A percentile compares a stretch with the other conserved stretches of the same genome.
phyloP scores from a whole-genome alignment of 1,140 invertebrate genomes.

The Ceratosolen solmsi region DNA sequence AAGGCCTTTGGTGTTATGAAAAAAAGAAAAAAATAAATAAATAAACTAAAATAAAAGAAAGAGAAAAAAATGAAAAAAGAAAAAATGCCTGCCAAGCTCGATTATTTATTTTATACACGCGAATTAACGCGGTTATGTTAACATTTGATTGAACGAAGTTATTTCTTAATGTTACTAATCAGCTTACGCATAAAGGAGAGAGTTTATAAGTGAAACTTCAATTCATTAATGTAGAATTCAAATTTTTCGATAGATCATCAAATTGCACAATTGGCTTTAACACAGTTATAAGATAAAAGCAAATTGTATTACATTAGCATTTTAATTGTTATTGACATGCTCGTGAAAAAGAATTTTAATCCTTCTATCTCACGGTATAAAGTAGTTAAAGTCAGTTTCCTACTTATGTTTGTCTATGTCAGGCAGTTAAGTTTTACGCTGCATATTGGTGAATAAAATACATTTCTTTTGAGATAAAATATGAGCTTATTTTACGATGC shows the following conservation, averaged over 20 bases:
- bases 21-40: too few relatives aligned
- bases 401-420: background rate
- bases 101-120: too few relatives aligned
- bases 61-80: too few relatives aligned
- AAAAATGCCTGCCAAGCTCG: too few relatives aligned
- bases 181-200: background rate
- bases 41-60: too few relatives aligned
- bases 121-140: too few relatives aligned
- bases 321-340: background rate
- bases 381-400: background rate
- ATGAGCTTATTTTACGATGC: constrained; percentile 17
- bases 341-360: background rate
- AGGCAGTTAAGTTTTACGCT: background rate
- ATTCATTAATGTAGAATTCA: background rate
- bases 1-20: too few relatives aligned
- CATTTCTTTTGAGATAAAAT: constrained; percentile 20
- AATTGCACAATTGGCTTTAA: too few relatives aligned
- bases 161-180: too few relatives aligned
- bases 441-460: background rate
- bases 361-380: constrained; percentile 1
- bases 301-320: background rate
- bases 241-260: too few relatives aligned
- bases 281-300: too few relatives aligned
- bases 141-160: too few relatives aligned
- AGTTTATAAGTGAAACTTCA: background rate